Evolutionary conservation across 2,888 invertebrate genomes (phyloP).

Genomic region (Lochmaea capreae): DNA sequence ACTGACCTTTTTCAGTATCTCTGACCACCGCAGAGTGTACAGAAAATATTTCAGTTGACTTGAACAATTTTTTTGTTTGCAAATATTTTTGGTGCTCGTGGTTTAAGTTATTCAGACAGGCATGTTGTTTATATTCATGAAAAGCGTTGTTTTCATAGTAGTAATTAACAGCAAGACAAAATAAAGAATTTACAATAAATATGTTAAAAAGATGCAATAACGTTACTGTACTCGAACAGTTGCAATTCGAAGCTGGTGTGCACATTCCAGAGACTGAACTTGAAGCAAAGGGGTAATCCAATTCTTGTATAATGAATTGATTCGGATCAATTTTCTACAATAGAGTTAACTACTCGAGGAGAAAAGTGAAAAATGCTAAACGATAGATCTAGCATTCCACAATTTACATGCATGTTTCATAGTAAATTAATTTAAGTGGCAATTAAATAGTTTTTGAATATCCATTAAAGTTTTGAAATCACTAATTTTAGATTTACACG

Average conservation of each 20-base stretch:
- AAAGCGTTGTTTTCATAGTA: not conserved
- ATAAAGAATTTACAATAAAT: no score
- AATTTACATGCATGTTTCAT: conserved; percentile 6
- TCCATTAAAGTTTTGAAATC: conserved; percentile 3
- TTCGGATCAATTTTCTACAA: no score
- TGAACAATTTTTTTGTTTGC: not conserved
- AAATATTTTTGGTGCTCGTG: not conserved
- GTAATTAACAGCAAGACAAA: not conserved
- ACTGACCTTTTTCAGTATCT: conserved; percentile 23
- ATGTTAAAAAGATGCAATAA: no score
- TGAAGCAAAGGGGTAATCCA: no score
- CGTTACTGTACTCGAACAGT: no score
- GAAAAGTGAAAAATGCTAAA: no score
- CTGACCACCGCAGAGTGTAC: not conserved
- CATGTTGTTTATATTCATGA: not conserved
- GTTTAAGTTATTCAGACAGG: not conserved
- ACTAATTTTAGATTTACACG: conserved; percentile 14
- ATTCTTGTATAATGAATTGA: no score
- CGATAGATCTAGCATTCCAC: not conserved
- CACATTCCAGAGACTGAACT: no score
- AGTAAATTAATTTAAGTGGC: not conserved
- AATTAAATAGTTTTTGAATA: not conserved
- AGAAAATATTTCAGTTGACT: not conserved
- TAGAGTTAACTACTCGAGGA: not conserved
- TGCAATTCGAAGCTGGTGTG: no score